Conservation (phyloP, 2,113 vertebrate species). For the Burhinus bistriatus region DNA sequence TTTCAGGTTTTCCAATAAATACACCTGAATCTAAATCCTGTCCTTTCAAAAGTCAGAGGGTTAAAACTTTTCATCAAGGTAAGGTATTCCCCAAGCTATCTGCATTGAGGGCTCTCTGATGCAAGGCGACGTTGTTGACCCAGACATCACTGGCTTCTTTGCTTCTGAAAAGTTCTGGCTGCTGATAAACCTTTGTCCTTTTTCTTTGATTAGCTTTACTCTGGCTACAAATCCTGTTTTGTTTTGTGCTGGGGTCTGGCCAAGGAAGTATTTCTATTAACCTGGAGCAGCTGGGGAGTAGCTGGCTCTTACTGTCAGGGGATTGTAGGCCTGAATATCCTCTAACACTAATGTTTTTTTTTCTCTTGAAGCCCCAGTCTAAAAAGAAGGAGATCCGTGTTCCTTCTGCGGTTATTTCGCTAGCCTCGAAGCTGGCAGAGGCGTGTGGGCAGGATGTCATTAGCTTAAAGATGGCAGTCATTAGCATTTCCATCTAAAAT, state of each 20-base stretch:
- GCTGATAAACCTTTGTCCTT: slow-evolving; percentile 55
- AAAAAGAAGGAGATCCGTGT: background rate
- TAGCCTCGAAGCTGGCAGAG: background rate
- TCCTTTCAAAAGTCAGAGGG: slow-evolving; percentile 43
- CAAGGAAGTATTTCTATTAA: slow-evolving; percentile 58
- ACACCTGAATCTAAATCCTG: background rate
- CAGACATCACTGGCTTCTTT: slow-evolving; percentile 1
- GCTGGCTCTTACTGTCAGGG: background rate
- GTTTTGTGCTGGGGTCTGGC: slow-evolving; percentile 35
- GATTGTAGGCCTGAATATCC: background rate
- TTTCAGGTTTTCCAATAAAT: slow-evolving; percentile 17
- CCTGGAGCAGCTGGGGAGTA: slow-evolving; percentile 30
- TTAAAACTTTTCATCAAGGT: slow-evolving; percentile 26
- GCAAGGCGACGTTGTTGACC: background rate
- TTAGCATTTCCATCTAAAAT: background rate
- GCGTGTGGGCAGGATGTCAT: background rate
- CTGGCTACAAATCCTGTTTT: slow-evolving; percentile 47
- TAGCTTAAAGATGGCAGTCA: slow-evolving; percentile 12
- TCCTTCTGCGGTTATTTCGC: background rate
- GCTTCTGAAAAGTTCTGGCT: slow-evolving; percentile 38
- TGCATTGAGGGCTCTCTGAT: background rate
- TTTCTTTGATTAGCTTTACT: slow-evolving; percentile 55
- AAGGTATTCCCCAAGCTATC: background rate
- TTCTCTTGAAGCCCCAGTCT: background rate
- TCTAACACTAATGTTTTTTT: background rate